These are phyloP conservation scores for Calliphora vicina DNA, from an alignment of 1,140 invertebrate species.

Conservation along the genomic window DNA sequence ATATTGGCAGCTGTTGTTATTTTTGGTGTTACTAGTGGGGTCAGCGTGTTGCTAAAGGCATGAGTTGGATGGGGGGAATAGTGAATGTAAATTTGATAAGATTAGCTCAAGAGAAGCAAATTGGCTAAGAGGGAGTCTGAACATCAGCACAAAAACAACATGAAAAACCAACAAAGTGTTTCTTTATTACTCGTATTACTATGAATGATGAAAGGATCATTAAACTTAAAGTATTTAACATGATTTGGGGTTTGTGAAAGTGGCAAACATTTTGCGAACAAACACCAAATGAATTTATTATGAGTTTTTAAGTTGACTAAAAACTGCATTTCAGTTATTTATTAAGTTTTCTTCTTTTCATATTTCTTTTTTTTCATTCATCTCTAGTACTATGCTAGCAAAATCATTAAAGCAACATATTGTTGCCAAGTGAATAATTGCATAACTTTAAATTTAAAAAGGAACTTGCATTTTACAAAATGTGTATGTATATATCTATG, in stretches of 20 bases:
- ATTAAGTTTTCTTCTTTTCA: not conserved
- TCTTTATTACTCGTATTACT: not conserved
- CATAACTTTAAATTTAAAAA: not conserved
- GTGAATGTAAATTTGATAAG: not conserved
- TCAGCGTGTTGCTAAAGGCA: not conserved
- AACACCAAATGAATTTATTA: not conserved
- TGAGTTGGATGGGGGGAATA: not conserved
- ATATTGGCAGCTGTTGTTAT: not conserved
- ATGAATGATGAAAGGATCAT: not conserved
- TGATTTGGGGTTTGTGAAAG: not conserved
- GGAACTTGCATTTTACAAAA: not conserved
- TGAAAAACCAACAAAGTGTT: not conserved
- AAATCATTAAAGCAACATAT: not conserved
- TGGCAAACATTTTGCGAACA: not conserved
- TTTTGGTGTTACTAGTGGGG: not conserved
- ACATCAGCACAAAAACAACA: not conserved
- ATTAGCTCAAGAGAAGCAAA: not conserved
- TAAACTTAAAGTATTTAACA: conserved; percentile 1
- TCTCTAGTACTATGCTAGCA: not conserved
- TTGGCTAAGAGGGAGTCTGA: not conserved
- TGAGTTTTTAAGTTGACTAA: not conserved
- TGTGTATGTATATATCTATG: not conserved
- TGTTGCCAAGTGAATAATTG: not conserved
- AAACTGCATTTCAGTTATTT: not conserved
- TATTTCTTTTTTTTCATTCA: not conserved